Base-by-base conservation (phyloP, 1,140 invertebrate species). In the Penaeus indicus region DNA sequence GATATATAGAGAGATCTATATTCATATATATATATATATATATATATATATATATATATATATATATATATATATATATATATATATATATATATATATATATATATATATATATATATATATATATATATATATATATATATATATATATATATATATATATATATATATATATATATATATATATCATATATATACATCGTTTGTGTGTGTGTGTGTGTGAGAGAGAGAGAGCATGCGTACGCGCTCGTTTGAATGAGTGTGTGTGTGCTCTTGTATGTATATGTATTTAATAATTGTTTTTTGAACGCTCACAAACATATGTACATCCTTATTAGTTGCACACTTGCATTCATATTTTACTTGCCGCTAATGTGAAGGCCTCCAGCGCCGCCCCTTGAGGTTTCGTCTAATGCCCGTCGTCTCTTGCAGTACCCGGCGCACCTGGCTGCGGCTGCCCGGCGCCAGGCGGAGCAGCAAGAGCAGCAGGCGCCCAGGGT, bases 371-470 rank as follows among this genome's bases (percentile, higher is more conserved):
- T 13, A 54, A 54, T 16, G 11, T 13, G 1, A 13, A 13, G 54
- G 8, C 54, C 11, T 54, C 11, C 54, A 54, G 54, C 54, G 54
- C 54, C 54, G 54, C 25, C 72, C n/a, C n/a, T 32, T 75, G 18
- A 19, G 27, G 0, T 10, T 32, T 7, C 25, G 5, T 75, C 72
- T 75, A 64, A 61, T 27, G 54, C 18, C 13, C n/a, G 42, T 47
- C 60, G 27, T 54, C 60, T 54, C 25, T 83, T 86, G n/a, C 90
- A 90, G 90, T 90, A 90, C 81, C 90, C 90, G 47, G 87, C 90
- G 25, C 90, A 90, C 62, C 85, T 90, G 42, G 90, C 88, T 18
- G 90, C 87, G 18, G 90, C 87, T 22, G 90, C 90, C 47, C 87
- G 90, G 27, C 87, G 90, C 38, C 90, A 90, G 86, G 89, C 89